A percentile compares a stretch with the other conserved stretches of the same genome.
These are phyloP conservation scores for Siphlonurus alternatus DNA, from an alignment of 2,888 invertebrate genomes.

Conservation along the genomic window DNA sequence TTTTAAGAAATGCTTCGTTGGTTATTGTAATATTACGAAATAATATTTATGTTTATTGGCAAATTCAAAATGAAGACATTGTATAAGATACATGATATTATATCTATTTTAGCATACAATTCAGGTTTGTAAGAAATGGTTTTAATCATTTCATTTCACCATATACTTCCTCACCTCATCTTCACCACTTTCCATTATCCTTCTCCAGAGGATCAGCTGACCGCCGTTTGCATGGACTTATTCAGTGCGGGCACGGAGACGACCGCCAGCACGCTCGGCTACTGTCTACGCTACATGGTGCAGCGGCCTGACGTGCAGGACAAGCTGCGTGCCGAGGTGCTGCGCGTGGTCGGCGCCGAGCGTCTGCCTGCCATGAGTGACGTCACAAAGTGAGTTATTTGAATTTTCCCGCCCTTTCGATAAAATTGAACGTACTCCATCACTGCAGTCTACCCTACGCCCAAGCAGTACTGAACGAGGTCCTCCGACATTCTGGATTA, in stretches of 20 bases:
- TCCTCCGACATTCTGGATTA: neutral
- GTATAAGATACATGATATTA: no score
- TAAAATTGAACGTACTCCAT: neutral
- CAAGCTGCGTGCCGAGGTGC: slow-evolving; percentile 42
- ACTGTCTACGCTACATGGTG: slow-evolving; percentile 22
- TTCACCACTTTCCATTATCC: neutral
- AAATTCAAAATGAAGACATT: no score
- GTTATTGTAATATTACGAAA: no score
- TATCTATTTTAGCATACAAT: no score
- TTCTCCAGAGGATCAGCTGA: neutral
- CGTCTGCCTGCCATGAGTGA: slow-evolving; percentile 42
- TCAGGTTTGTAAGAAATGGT: no score
- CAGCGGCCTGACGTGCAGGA: slow-evolving; percentile 36
- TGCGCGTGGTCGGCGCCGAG: slow-evolving; percentile 39
- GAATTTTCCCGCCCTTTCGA: neutral
- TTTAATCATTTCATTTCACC: no score
- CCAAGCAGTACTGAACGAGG: neutral
- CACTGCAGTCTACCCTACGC: neutral
- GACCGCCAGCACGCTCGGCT: neutral
- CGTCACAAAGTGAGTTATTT: slow-evolving; percentile 30
- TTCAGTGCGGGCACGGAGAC: neutral
- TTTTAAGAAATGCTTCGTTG: no score
- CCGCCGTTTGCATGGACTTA: neutral
- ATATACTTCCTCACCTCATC: no score
- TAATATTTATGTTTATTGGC: no score